A percentile compares a stretch with the other conserved stretches of the same genome.
These are phyloP conservation scores for Apomyelois bistriatella DNA, from an alignment of 2,888 invertebrate genomes.

Conservation along the genomic window DNA sequence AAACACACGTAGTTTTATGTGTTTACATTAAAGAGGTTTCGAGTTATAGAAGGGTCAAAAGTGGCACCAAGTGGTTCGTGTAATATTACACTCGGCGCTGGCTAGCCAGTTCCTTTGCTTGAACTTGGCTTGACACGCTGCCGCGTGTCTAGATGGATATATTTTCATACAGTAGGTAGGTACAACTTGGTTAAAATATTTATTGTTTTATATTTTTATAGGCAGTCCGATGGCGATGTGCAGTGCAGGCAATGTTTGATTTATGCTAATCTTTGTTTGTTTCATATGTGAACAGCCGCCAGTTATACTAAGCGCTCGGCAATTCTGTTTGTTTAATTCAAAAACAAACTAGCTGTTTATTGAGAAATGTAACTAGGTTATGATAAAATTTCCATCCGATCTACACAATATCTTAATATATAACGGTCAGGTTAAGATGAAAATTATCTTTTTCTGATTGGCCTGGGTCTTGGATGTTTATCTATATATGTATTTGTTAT, in stretches of 20 bases:
- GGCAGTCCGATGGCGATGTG: background rate
- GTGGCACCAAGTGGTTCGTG: too few relatives aligned
- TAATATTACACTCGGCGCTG: too few relatives aligned
- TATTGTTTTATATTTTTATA: slow-evolving; percentile 3
- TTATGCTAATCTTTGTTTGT: slow-evolving; percentile 5
- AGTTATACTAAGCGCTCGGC: background rate
- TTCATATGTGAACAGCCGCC: background rate
- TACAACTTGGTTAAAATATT: background rate
- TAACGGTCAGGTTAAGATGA: too few relatives aligned
- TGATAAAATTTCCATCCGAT: background rate
- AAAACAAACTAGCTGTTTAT: background rate
- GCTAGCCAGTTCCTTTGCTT: too few relatives aligned
- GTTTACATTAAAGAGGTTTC: too few relatives aligned
- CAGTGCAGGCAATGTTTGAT: background rate
- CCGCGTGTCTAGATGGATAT: background rate
- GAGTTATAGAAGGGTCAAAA: too few relatives aligned
- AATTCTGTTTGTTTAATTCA: background rate
- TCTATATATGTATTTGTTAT: too few relatives aligned
- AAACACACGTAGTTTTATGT: too few relatives aligned
- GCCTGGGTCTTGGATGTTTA: too few relatives aligned
- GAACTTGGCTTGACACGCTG: too few relatives aligned
- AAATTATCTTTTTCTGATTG: too few relatives aligned
- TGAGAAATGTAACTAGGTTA: background rate
- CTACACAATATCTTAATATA: too few relatives aligned
- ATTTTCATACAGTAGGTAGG: background rate